Percentiles rank a stretch among this genome's conserved stretches.
phyloP scores from a whole-genome alignment of 2,797 vertebrate genomes.

The Synaphobranchus kaupii region DNA sequence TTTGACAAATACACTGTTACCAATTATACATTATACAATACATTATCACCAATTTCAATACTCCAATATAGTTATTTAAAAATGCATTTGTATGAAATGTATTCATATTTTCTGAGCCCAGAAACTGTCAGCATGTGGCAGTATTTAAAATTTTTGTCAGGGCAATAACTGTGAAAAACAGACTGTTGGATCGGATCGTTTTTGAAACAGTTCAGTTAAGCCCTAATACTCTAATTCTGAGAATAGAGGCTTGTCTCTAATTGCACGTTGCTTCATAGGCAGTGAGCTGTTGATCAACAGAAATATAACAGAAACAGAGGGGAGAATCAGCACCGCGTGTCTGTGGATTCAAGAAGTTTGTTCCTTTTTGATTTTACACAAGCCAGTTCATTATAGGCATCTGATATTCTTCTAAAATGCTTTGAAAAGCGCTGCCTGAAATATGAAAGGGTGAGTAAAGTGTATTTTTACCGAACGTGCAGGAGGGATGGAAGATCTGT shows the following conservation, averaged over 20 bases:
- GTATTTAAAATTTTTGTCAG: too few species aligned
- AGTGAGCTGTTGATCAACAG: background rate
- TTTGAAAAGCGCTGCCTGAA: background rate
- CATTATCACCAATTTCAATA: too few species aligned
- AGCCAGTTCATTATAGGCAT: background rate
- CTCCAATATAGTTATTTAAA: too few species aligned
- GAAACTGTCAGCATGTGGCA: too few species aligned
- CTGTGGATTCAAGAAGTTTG: background rate
- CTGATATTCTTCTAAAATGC: background rate
- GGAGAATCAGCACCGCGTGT: background rate
- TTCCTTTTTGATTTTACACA: constrained; percentile 9
- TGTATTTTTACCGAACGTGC: background rate
- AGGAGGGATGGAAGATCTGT: background rate
- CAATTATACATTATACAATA: too few species aligned
- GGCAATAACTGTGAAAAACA: background rate
- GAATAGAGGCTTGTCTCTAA: background rate
- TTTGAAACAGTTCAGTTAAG: background rate
- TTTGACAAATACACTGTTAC: too few species aligned
- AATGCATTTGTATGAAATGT: too few species aligned
- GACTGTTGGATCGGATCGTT: background rate
- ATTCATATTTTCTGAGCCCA: too few species aligned
- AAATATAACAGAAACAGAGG: background rate
- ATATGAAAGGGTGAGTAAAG: background rate
- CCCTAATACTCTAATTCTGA: background rate
- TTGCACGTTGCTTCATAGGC: background rate